phyloP scores from a whole-genome alignment of 2,113 vertebrate genomes.

The Marmota monax region DNA sequence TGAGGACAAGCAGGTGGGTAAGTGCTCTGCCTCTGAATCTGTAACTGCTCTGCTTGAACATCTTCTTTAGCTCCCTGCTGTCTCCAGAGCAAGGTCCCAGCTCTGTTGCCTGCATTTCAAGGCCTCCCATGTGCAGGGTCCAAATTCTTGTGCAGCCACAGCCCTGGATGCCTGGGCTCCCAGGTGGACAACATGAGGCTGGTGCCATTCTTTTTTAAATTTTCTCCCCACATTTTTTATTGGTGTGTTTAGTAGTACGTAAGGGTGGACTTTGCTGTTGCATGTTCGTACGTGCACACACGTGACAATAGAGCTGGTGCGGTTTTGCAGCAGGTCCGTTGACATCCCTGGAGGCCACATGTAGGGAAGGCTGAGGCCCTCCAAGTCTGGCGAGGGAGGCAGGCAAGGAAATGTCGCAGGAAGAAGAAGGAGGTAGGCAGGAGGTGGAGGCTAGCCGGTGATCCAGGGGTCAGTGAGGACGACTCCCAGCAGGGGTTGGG shows the following conservation, averaged over 20 bases:
- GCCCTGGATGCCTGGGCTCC: not conserved
- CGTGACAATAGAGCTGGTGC: too few relatives aligned
- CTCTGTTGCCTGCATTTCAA: not conserved
- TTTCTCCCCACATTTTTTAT: too few relatives aligned
- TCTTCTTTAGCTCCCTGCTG: not conserved
- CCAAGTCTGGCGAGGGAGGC: not conserved
- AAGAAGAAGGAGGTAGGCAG: not conserved
- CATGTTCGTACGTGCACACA: too few relatives aligned
- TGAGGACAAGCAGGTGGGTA: not conserved
- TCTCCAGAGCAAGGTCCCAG: not conserved
- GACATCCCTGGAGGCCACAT: not conserved
- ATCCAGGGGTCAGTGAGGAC: not conserved
- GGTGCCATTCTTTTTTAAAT: accelerated
- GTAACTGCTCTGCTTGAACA: too few relatives aligned
- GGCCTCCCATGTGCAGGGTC: not conserved
- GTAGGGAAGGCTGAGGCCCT: not conserved
- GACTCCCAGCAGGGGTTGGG: too few relatives aligned
- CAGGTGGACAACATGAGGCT: not conserved
- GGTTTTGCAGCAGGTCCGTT: not conserved
- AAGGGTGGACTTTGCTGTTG: too few relatives aligned
- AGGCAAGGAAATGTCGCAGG: not conserved
- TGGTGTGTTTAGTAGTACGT: too few relatives aligned
- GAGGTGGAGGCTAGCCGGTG: not conserved
- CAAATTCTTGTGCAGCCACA: not conserved
- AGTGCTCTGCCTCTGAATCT: not conserved